Evolutionary conservation across 2,888 invertebrate genomes (phyloP), one percentile per base, ranked within the genome.

Genomic region (Apotomis capreana): DNA sequence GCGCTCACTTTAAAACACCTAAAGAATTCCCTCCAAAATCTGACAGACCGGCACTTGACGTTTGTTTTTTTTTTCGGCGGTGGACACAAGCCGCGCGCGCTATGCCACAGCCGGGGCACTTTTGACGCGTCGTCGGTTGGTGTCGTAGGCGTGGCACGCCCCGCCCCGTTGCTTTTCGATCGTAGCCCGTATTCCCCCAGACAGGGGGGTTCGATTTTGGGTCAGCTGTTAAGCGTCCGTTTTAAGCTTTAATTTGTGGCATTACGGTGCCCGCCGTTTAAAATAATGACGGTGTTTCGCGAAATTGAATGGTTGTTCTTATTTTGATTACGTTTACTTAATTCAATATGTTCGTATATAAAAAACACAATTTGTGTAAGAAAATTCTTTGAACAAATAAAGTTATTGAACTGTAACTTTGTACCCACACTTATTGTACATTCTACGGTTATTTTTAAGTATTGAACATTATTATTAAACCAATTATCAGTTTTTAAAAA

Each of bases 241-340:
- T 92, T 92, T 92, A 92, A 92, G 92, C 92, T 92, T 92, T 92
- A 92, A 92, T 92, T 92, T 92, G 92, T 92, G 92, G 92, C 87
- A 91, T 92, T 91, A 91, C 85, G 83, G 80, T 80, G 82, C 85
- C 86, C 85, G 84, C 88, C 89, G 86, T 92, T 91, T 90, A 88
- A 87, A 91, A 89, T 91, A 92, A 92, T 89, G 90, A 87, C 86
- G 61, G 85, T 84, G 84, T 88, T 85, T 81, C 79, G 79, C 78
- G 78, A 83, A 83, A 87, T 87, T 87, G 85, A 86, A 89, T 84
- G 81, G 83, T 76, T 84, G 88, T 86, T 78, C 82, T 84, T 85
- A 88, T 89, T 87, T 86, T 68, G 74, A 76, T 77, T 74, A 74
- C 55, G 69, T 74, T 62, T 70, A 57, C n/a, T 55, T 13, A 9